Base-by-base conservation (phyloP, 2,797 vertebrate species). In the Melanotaenia parkinsoni region DNA sequence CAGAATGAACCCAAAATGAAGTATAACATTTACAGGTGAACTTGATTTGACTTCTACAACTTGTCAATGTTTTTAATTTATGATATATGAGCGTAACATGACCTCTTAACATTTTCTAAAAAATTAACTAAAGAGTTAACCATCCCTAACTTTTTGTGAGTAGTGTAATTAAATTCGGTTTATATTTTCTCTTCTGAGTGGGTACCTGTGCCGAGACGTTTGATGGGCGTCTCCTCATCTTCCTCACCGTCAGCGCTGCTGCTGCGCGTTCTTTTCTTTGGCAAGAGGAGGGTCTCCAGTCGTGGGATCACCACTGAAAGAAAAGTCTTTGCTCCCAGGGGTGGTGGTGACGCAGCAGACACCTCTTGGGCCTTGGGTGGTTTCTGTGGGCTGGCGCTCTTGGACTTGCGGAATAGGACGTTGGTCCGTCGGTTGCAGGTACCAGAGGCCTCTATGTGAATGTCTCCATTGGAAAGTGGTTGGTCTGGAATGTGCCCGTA, bases 271-370 rank as follows among this genome's bases (percentile, higher is more conserved):
- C 98, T 94, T 93, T 99, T 99, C 89, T 97, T 95, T 82, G 97
- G 97, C 93, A 98, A 95, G 82, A 99, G 96, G 67, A 99, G 95
- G 60, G 98, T 99, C 95, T 99, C 98, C 88, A 99, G 95, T 77
- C 98, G 96, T 86, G 98, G 98, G 91, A 99, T 97, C 88, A 99
- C 98, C 93, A 99, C 98, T 11, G 98, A 99, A 89, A 99, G 94
- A 95, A 99, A 98, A 90, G 98, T 98, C 94, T 98, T 99, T 88
- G 97, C 94, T 84, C 97, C 97, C 87, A 99, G 95, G 84, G 97
- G 95, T 70, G 96, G 95, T 81, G 95, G 93, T 81, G 95, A 94
- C 83, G 87, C 93, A 82, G 93, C 88, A 73, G 95, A 86, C 62
- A 92, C 92, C 87, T 97, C 96, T 78, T 88, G 93, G 78, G 88